Evolutionary conservation across 2,797 vertebrate species (phyloP).

Genomic region (Syngnathus acus): DNA sequence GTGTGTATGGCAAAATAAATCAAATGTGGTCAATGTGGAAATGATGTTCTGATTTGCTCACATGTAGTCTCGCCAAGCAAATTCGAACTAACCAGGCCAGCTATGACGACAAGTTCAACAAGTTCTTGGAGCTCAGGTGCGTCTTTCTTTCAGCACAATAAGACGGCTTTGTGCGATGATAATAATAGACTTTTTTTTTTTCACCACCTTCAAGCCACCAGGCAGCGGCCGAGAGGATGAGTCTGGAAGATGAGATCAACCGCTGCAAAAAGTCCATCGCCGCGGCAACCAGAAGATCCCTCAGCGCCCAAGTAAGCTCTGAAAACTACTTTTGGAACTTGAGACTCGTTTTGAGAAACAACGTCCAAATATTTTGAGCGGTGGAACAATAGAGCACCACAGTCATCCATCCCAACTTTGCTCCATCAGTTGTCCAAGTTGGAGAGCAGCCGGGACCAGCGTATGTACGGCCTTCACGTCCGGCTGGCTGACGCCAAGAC

Average conservation of each 20-base stretch:
- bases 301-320: slow-evolving; percentile 72
- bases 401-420: neutral
- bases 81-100: slow-evolving; percentile 63
- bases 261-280: slow-evolving; percentile 45
- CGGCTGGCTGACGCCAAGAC: slow-evolving; percentile 51
- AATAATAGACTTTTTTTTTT: neutral
- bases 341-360: neutral
- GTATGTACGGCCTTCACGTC: slow-evolving; percentile 50
- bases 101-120: slow-evolving; percentile 50
- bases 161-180: neutral
- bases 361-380: too few species aligned
- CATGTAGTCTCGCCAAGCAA: slow-evolving; percentile 61
- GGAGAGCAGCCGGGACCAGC: slow-evolving; percentile 61
- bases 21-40: neutral
- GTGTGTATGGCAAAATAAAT: slow-evolving; percentile 37
- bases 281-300: slow-evolving; percentile 65
- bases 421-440: slow-evolving; percentile 67
- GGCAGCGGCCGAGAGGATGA: slow-evolving; percentile 73
- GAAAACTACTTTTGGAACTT: neutral
- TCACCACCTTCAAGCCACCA: slow-evolving; percentile 64
- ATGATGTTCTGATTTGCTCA: neutral
- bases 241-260: slow-evolving; percentile 76
- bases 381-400: too few species aligned
- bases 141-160: neutral
- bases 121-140: slow-evolving; percentile 74